Evolutionary conservation across 2,888 invertebrate species (phyloP).

Genomic region (Sepioteuthis lessoniana): DNA sequence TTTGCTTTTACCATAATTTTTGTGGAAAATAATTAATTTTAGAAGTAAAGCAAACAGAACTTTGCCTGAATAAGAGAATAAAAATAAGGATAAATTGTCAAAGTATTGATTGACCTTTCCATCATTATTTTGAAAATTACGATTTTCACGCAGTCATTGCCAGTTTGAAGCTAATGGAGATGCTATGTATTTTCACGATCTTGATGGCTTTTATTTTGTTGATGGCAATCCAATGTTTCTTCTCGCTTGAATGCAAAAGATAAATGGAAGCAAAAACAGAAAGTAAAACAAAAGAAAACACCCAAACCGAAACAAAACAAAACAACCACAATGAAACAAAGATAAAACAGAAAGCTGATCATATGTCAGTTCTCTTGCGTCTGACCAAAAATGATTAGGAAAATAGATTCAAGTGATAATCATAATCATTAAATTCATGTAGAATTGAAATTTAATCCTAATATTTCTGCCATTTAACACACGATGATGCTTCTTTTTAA

Average conservation of each 20-base stretch:
- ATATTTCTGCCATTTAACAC: background rate
- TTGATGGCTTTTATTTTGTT: background rate
- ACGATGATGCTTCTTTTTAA: background rate
- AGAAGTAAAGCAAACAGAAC: background rate
- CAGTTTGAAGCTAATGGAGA: background rate
- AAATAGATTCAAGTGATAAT: background rate
- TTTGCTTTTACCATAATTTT: background rate
- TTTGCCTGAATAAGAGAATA: background rate
- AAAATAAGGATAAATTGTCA: background rate
- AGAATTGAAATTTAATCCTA: background rate
- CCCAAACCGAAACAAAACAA: background rate
- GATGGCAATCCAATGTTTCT: background rate
- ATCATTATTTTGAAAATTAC: background rate
- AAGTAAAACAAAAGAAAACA: background rate
- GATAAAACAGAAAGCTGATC: background rate
- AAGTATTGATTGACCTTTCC: background rate
- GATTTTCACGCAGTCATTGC: background rate
- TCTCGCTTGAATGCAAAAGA: background rate
- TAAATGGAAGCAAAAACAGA: background rate
- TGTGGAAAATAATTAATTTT: background rate
- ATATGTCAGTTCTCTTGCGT: background rate
- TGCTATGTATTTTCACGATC: background rate
- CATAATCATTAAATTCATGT: background rate
- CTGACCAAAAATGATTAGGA: background rate
- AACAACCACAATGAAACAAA: background rate